phyloP scores from a whole-genome alignment of 2,888 invertebrate species.

The Xestia c-nigrum region DNA sequence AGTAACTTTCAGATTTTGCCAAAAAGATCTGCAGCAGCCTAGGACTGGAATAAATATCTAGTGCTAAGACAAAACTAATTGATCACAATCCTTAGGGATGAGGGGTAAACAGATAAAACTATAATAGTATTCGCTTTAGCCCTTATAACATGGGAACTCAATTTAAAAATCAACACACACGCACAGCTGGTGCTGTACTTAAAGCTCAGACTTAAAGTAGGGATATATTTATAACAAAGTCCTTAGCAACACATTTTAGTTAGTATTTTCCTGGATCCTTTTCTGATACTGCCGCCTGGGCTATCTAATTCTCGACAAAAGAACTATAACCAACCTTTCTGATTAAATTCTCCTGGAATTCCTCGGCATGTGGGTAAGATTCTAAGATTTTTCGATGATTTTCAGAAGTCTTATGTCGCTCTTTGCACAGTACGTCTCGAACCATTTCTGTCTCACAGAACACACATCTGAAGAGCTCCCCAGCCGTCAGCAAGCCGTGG shows the following conservation, averaged over 20 bases:
- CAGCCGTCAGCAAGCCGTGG: conserved; percentile 77
- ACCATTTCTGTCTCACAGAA: conserved; percentile 75
- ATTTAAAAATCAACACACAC: not conserved
- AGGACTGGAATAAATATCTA: not conserved
- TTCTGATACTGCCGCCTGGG: not conserved
- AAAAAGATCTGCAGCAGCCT: not conserved
- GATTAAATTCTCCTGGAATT: conserved; percentile 76
- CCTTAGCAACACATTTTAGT: conserved; percentile 1
- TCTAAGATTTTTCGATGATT: conserved; percentile 72
- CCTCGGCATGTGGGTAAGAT: conserved; percentile 74
- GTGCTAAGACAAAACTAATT: not conserved
- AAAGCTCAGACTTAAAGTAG: too few species aligned
- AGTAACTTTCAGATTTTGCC: not conserved
- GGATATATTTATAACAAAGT: not conserved
- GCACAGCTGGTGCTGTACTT: too few species aligned
- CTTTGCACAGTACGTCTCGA: conserved; percentile 69
- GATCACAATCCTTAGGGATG: not conserved
- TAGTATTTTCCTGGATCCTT: not conserved
- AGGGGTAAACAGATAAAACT: not conserved
- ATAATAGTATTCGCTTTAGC: too few species aligned
- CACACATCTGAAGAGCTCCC: conserved; percentile 75
- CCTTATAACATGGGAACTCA: not conserved
- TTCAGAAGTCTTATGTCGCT: conserved; percentile 71
- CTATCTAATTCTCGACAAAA: not conserved
- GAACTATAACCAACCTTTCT: conserved; percentile 72